phyloP scores from a whole-genome alignment of 2,797 vertebrate genomes.

The Arrhamphus sclerolepis region DNA sequence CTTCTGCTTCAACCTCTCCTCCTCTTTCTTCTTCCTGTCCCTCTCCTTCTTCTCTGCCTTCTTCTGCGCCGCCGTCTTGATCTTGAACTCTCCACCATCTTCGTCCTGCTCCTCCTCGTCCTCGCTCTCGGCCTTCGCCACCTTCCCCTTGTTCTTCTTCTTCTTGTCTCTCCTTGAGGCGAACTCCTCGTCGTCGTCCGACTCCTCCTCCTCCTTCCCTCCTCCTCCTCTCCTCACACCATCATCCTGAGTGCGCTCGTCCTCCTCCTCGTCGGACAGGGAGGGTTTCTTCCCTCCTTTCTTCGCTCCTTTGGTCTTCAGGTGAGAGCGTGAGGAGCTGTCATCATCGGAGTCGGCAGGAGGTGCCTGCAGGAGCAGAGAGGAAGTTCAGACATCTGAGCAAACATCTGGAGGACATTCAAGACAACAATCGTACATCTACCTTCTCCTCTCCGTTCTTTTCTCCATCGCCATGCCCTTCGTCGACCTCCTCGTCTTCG shows the following conservation, averaged over 20 bases:
- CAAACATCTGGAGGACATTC: too few relatives aligned
- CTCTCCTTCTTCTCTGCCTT: slow-evolving; percentile 98
- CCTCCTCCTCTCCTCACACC: slow-evolving; percentile 63
- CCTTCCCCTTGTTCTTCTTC: slow-evolving; percentile 84
- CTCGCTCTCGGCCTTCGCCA: slow-evolving; percentile 62
- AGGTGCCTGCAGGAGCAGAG: slow-evolving; percentile 47
- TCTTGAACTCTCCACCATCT: slow-evolving; percentile 85
- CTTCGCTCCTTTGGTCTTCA: slow-evolving; percentile 80
- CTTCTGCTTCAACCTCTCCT: slow-evolving; percentile 87
- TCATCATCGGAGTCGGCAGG: slow-evolving; percentile 84
- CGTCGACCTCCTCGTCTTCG: slow-evolving; percentile 84
- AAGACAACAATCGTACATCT: neutral
- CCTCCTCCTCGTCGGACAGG: slow-evolving; percentile 80
- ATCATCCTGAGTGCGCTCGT: slow-evolving; percentile 61
- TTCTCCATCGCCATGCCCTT: slow-evolving; percentile 81
- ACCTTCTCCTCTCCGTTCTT: slow-evolving; percentile 78
- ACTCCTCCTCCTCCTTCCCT: slow-evolving; percentile 51
- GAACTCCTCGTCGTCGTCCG: slow-evolving; percentile 80
- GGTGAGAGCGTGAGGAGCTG: slow-evolving; percentile 67
- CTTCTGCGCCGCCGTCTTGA: slow-evolving; percentile 97
- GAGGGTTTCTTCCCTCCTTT: slow-evolving; percentile 75
- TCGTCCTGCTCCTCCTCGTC: slow-evolving; percentile 71
- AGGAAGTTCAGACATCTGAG: neutral
- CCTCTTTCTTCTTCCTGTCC: slow-evolving; percentile 88
- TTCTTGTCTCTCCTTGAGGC: slow-evolving; percentile 79